Percentiles rank a stretch among this genome's conserved stretches.
These are phyloP conservation scores for Anolis apletophallus DNA, from an alignment of 2,797 vertebrate genomes.

Conservation along the genomic window DNA sequence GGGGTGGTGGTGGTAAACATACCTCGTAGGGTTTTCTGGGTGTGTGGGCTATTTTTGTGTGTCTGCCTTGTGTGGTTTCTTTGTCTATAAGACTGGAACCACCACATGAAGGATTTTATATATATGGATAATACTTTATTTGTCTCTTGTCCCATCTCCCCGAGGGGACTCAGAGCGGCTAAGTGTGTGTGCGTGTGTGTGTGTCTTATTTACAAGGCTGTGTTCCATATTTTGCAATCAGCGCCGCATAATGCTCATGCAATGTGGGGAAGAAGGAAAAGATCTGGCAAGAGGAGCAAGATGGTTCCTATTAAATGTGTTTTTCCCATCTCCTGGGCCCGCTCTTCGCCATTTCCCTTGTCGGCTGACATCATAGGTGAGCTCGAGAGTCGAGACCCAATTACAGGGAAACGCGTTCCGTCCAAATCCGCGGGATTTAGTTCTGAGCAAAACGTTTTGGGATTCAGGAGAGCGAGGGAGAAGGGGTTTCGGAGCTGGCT, in stretches of 20 bases:
- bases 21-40: no score
- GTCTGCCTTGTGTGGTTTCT: no score
- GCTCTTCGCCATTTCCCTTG: background rate
- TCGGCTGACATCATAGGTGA: background rate
- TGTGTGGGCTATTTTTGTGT: no score
- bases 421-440: background rate
- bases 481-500: constrained; percentile 2
- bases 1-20: no score
- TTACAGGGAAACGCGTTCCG: background rate
- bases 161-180: no score
- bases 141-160: no score
- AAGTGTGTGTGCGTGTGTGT: no score
- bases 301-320: background rate
- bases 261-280: background rate
- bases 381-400: background rate
- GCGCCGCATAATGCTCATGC: no score
- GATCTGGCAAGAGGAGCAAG: background rate
- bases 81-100: no score
- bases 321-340: background rate
- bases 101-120: no score
- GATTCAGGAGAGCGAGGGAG: background rate
- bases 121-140: no score
- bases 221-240: background rate
- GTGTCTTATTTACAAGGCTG: background rate
- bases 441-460: background rate